Base-by-base conservation (phyloP, 2,888 invertebrate species). In the Cephus nigrinus region DNA sequence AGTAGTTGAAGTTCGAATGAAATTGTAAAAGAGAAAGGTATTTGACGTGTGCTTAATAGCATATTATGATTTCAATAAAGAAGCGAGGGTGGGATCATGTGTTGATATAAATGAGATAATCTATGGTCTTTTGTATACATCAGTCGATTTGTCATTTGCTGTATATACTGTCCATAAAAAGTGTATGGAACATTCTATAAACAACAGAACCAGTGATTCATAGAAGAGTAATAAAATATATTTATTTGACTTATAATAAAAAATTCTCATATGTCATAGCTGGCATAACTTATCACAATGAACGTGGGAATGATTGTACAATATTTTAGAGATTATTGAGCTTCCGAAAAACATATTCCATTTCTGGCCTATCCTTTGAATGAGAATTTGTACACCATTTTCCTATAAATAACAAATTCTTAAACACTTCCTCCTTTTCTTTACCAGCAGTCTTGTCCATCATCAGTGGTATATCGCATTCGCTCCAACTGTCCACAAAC, bases 351-450 rank as follows among this genome's bases (percentile, higher is more conserved):
- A 95, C 96, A 4, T 93, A 91, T 12, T 95, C 93, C 97, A 97
- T 97, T 82, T 95, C 94, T 0, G 97, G 97, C 68, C 97, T 91
- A 72, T 95, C 93, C 78, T 93, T 93, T 0, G 96, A 93, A 72
- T 92, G 89, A 78, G 93, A 92, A 55, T 93, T 93, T 0, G 96
- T 95, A 88, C 97, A 97, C 82, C 93, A 92, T 71, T 95, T 92
- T 0, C 97, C 97, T 32, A 96, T 92, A 5, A 92, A 87, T 15
- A 96, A 92, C 81, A 96, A 92, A 80, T 93, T 93, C 33, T 91
- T 90, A 82, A 94, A 96, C 82, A 94, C 92, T 73, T 91, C 88
- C 82, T 92, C 93, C 9, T 93, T 93, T 30, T 92, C 90, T 0
- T 90, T 90, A 33, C 92, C 92, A 1, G 92, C 92, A 84, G 92